Base-by-base conservation (phyloP, 2,797 vertebrate species). In the Artibeus lituratus region DNA sequence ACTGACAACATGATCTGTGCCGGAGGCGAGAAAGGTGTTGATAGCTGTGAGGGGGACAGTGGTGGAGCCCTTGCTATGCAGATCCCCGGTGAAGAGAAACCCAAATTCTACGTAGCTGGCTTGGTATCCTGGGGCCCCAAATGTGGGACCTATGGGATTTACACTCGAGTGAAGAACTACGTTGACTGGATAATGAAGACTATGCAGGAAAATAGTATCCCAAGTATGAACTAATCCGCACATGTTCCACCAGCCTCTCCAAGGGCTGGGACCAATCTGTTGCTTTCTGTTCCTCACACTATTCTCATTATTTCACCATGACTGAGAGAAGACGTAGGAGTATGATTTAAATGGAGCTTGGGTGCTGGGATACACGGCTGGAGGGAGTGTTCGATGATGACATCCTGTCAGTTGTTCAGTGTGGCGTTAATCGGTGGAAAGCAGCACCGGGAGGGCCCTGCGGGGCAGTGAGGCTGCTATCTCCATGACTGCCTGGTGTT, bases 1-100 rank as follows among this genome's bases (percentile, higher is more conserved):
- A 99, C 99, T 0, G 26, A 98, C 5, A 99, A 99, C 93, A 99
- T 99, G 99, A 98, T 99, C 97, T 99, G 99, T 97, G 99, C 99
- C 10, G 99, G 99, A 6, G 98, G 86, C 0, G 0, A 0, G 0
- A 97, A 91, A 7, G 97, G 97, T 0, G 97, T 96, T 53, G 99
- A 99, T 97, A 99, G 99, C 95, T 99, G 99, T 84, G 1, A 84
- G 0, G 98, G 99, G 24, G 99, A 99, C 65, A 99, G 99, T 0
- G 99, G 99, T 0, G 99, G 99, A 5, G 99, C 99, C 7, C 98
- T 99, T 9, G 97, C 99, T 42, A 35, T 98, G 16, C 98, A 97
- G 1, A 96, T 92, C 37, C 81, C 97, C 22, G 77, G 69, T 3
- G 90, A 97, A 11, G 42, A 93, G 7, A 70, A 26, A 0, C 89